These are phyloP conservation scores for Tyrophagus putrescentiae DNA, from an alignment of 1,140 invertebrate species.

Conservation along the genomic window DNA sequence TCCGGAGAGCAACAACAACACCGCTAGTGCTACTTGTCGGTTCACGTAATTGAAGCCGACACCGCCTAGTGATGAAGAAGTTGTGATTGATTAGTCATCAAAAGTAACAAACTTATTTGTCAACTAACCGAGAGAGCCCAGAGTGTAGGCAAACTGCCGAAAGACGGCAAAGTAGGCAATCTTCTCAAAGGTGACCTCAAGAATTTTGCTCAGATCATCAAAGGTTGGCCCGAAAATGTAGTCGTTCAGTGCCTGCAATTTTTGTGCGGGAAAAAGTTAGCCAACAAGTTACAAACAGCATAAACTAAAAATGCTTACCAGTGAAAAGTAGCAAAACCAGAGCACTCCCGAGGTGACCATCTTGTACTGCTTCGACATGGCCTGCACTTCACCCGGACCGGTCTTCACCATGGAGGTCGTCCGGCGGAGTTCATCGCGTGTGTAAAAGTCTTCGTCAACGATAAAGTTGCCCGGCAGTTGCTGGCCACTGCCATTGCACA, in stretches of 20 bases:
- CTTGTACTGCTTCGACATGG: constrained; percentile 17
- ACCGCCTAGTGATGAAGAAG: not conserved
- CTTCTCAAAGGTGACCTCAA: not conserved
- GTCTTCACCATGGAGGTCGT: constrained; percentile 8
- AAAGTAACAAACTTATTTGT: not conserved
- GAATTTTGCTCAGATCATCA: constrained; percentile 6
- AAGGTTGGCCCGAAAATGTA: constrained; percentile 19
- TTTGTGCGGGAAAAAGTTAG: not conserved
- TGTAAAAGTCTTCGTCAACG: not conserved
- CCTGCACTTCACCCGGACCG: not conserved
- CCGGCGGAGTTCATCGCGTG: not conserved
- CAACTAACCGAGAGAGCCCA: constrained; percentile 13
- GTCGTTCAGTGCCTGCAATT: constrained; percentile 17
- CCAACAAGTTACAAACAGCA: not conserved
- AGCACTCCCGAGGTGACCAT: constrained; percentile 13
- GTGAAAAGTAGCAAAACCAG: constrained; percentile 21
- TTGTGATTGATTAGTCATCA: not conserved
- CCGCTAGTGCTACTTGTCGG: constrained; percentile 7
- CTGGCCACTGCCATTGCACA: not conserved
- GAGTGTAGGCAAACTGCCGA: constrained; percentile 15
- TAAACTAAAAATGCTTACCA: constrained; percentile 10
- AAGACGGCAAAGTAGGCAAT: constrained; percentile 14
- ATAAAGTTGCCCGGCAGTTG: not conserved
- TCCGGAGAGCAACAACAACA: constrained; percentile 7
- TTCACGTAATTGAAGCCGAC: constrained; percentile 15